Percentiles rank a stretch among this genome's conserved stretches.
Conservation (phyloP, 2,113 vertebrate genomes). For the Lates calcarifer region DNA sequence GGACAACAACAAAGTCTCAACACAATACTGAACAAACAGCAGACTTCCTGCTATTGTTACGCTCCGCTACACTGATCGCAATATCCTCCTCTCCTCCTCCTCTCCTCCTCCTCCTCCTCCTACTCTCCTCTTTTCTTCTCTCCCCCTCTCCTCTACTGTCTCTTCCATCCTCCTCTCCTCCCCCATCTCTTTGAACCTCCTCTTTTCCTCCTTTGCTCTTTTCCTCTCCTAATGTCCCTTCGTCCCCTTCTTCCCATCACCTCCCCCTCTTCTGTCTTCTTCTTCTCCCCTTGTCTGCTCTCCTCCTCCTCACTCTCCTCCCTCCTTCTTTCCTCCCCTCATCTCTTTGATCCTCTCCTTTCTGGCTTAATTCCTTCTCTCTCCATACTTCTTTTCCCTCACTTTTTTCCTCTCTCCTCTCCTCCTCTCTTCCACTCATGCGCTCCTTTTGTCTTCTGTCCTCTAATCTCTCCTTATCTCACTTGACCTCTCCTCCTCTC, state of each 20-base stretch:
- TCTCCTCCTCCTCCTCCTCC: background rate
- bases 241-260: too few species aligned
- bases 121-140: background rate
- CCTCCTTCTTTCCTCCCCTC: background rate
- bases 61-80: constrained; percentile 4
- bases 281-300: background rate
- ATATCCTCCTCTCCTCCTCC: constrained; percentile 36
- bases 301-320: background rate
- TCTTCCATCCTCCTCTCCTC: background rate
- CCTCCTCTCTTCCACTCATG: too few species aligned
- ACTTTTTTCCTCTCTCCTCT: background rate
- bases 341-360: background rate
- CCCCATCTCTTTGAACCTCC: background rate
- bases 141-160: background rate
- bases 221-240: too few species aligned
- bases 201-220: background rate
- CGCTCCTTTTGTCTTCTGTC: too few species aligned
- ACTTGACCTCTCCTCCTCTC: background rate
- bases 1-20: constrained; percentile 57
- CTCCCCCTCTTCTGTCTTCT: too few species aligned
- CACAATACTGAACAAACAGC: constrained; percentile 68
- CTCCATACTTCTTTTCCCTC: background rate
- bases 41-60: constrained; percentile 70
- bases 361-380: background rate
- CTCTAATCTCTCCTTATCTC: background rate